Base-by-base conservation (phyloP, 2,113 vertebrate species). In the Thermophis baileyi region DNA sequence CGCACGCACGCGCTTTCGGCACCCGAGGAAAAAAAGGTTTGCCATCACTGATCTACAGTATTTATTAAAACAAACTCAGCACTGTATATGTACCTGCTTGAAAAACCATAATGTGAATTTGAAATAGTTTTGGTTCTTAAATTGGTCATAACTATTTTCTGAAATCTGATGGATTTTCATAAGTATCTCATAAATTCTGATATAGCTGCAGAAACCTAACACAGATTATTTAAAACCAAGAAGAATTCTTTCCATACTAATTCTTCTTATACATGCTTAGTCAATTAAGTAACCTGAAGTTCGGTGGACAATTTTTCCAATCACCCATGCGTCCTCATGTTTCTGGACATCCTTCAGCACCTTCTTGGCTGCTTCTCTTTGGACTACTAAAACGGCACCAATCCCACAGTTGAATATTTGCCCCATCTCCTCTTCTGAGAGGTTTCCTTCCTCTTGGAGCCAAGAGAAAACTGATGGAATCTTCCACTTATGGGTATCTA, bases 351-450 rank as follows among this genome's bases (percentile, higher is more conserved):
- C 98, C 20, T 96, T 95, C 50, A 99, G 97, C 18, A 99, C 97
- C 22, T 97, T 96, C 96, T 98, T 97, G 74, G 98, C 98, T 1
- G 98, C 95, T 22, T 93, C 93, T 3, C 97, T 97, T 57, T 98
- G 95, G 0, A 98, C 98, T 0, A 98, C 96, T 93, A 99, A 93
- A 51, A 98, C 97, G 0, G 98, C 98, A 3, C 98, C 98, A 0
- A 99, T 96, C 16, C 99, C 99, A n/a, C 98, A 98, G 96, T 98
- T 98, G 92, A 99, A 99, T 0, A 96, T 98, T 85, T 97, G 97
- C 87, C 95, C 96, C 98, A 99, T 98, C 96, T 99, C 98, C 89
- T 98, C 97, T 93, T 98, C 98, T 5, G 98, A 98, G 53, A 99
- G 97, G 14, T 93, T 95, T 1, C 99, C 99, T 50, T 98, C 98